Evolutionary conservation across 2,797 vertebrate genomes (phyloP), one percentile per base, ranked within the genome.

Genomic region (Lithobates sylvaticus): DNA sequence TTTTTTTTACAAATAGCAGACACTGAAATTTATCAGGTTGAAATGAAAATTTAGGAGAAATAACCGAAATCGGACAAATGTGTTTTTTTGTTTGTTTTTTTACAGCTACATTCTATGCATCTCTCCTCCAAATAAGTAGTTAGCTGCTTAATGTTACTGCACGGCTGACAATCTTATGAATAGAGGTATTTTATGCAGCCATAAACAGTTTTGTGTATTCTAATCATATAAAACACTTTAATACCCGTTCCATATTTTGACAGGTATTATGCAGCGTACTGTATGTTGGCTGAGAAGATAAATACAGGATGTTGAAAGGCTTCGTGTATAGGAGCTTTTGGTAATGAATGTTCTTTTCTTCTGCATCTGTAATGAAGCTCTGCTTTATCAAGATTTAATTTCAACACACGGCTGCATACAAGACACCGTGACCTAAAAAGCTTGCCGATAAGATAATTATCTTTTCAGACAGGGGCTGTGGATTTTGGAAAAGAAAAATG

Each of bases 381-480:
- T 69, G 39, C 81, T 76, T 84, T 84, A 84, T 84, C 64, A 76
- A 84, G 81, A 84, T 76, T 76, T 84, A 76, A 84, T 84, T 75
- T 83, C 71, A 61, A 84, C 72, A 61, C 42, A 18, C 27, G 3
- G 27, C 61, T 54, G 61, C 72, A 34, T 76, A 34, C 81, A 69
- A 76, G 81, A 76, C 27, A 65, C 18, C 21, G 39, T 84, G 73
- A 84, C 81, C 73, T 76, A 69, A 76, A 84, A 82, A 84, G 72
- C 73, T 65, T 27, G 42, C 81, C 32, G 72, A 76, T 83, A 83
- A 76, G 58, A 50, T 67, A 76, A 84, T 84, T 76, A 84, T 84
- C 61, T 44, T 36, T n/a, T 23, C 61, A 75, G 81, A 83, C 81
- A 72, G 58, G 54, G 58, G 13, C 71, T 42, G 54, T 34, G 26